phyloP scores from a whole-genome alignment of 2,888 invertebrate genomes.

The Drosophila parthenogenetica region DNA sequence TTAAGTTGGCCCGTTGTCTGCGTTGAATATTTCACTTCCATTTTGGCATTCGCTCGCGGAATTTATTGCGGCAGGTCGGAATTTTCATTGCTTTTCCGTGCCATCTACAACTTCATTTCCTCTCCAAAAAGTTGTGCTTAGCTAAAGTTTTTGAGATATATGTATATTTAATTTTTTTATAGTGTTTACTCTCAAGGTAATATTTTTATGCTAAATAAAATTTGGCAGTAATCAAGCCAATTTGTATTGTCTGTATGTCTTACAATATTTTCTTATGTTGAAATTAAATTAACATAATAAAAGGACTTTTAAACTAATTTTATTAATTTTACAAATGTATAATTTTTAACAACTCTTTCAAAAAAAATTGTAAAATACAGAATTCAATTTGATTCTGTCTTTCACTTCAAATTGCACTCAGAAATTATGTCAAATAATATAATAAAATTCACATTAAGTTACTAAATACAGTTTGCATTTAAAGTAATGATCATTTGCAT shows the following conservation, averaged over 20 bases:
- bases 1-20: slow-evolving; percentile 20
- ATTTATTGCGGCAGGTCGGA: slow-evolving; percentile 83
- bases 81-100: slow-evolving; percentile 72
- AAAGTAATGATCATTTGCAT: slow-evolving; percentile 52
- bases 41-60: slow-evolving; percentile 65
- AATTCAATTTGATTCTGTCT: too few relatives aligned
- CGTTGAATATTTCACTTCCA: slow-evolving; percentile 67
- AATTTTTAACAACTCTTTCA: too few relatives aligned
- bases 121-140: background rate
- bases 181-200: too few relatives aligned
- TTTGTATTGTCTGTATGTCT: too few relatives aligned
- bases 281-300: too few relatives aligned
- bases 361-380: too few relatives aligned
- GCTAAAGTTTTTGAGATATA: slow-evolving; percentile 2
- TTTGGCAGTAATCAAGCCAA: too few relatives aligned
- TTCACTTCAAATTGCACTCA: too few relatives aligned
- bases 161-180: slow-evolving; percentile 14
- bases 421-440: background rate
- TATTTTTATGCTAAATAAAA: too few relatives aligned
- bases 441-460: background rate
- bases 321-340: too few relatives aligned
- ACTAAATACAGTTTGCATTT: background rate
- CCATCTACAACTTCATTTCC: slow-evolving; percentile 12
- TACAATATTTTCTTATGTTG: too few relatives aligned
- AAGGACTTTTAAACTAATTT: too few relatives aligned